phyloP scores from a whole-genome alignment of 1,140 invertebrate species.

The Parasteatoda tepidariorum region DNA sequence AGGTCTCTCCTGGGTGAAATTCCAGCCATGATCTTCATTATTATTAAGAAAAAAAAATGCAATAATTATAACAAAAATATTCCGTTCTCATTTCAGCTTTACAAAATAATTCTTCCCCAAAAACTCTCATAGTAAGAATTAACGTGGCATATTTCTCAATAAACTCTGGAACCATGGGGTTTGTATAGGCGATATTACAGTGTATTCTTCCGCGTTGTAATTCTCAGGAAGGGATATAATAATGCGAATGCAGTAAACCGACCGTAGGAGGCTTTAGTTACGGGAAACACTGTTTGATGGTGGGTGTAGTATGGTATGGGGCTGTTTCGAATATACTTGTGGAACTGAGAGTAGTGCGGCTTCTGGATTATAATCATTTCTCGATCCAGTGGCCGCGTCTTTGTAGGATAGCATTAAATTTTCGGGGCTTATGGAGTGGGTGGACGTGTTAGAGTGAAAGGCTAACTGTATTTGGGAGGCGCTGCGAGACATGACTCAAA shows the following conservation, averaged over 20 bases:
- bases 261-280: constrained; percentile 3
- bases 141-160: no score
- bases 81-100: no score
- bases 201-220: constrained; percentile 18
- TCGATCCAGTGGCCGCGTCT: constrained; percentile 17
- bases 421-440: constrained; percentile 37
- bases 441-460: constrained; percentile 11
- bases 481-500: constrained; percentile 5
- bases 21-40: no score
- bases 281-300: background rate
- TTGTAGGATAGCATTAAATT: constrained; percentile 27
- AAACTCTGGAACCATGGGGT: background rate
- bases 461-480: background rate
- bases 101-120: no score
- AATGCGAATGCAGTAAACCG: constrained; percentile 19
- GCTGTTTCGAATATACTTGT: background rate
- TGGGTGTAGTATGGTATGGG: background rate
- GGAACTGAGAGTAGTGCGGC: background rate
- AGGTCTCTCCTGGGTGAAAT: no score
- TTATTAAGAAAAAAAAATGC: no score
- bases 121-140: no score
- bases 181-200: background rate
- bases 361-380: constrained; percentile 10
- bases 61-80: no score
- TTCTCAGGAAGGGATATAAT: constrained; percentile 2